These are phyloP conservation scores for Chirona hameri DNA, from an alignment of 2,888 invertebrate species.

Conservation along the genomic window DNA sequence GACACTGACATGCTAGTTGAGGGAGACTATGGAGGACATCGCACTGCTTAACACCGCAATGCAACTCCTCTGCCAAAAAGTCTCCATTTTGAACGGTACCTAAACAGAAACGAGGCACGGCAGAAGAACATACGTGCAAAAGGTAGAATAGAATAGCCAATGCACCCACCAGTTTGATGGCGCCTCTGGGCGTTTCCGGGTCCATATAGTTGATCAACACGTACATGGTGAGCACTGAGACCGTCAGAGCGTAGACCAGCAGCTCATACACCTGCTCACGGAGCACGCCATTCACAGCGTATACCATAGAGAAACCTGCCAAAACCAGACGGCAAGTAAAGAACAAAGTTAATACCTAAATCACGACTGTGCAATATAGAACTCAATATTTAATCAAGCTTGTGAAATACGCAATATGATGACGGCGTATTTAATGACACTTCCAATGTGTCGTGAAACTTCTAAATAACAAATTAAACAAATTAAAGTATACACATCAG, in stretches of 20 bases:
- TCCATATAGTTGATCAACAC: background rate
- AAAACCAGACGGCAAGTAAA: background rate
- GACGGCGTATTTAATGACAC: background rate
- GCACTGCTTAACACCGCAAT: no score
- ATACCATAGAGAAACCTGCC: background rate
- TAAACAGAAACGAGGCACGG: no score
- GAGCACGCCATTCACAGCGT: background rate
- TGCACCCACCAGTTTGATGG: constrained; percentile 1
- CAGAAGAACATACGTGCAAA: no score
- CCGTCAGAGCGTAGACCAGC: background rate
- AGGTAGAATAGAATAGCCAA: no score
- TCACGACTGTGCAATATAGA: background rate
- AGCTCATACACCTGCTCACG: constrained; percentile 9
- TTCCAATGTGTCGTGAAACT: no score
- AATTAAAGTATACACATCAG: no score
- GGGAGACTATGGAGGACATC: no score
- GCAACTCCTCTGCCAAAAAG: no score
- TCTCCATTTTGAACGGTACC: no score
- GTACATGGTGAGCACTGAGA: background rate
- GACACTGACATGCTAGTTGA: no score
- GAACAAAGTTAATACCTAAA: background rate
- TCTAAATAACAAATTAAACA: no score
- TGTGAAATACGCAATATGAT: background rate
- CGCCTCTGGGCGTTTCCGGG: background rate
- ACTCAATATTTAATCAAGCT: background rate